Evolutionary conservation across 2,797 vertebrate genomes (phyloP), one percentile per base, ranked within the genome.

Genomic region (Acestrorhynchus altus): DNA sequence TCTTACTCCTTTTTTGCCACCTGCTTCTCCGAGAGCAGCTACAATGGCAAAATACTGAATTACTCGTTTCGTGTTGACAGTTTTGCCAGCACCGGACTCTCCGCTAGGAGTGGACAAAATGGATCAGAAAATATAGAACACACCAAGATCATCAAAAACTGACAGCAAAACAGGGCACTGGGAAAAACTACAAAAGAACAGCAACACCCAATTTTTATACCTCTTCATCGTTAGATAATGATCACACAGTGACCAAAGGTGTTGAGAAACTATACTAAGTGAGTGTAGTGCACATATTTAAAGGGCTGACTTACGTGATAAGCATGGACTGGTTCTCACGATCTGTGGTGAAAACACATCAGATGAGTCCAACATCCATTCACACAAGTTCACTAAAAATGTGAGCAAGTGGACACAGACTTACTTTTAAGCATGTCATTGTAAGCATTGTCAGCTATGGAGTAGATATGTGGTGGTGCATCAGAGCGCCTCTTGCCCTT

Each of bases 241-340:
- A 60, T 39, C 31, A 72, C 28, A 46, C 49, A 70, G 46, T 22
- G 24, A 11, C 26, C 28, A 24, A 11, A 61, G 4, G 18, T 46
- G 54, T 22, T n/a, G 10, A 13, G 42, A 65, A 65, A 67, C 9
- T 56, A 52, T 59, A 16, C 31, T 57, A 44, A 26, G 0, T 47
- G 22, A 69, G 39, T 57, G 11, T 71, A 11, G 24, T 70, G 35
- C 22, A 67, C n/a, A 65, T 10, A 39, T 74, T 24, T 28, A 40
- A 7, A 59, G 13, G 1, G 35, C n/a, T 44, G 63, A 96, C 97
- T 97, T 90, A 98, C 96, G 97, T 98, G 93, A 98, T 98, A 68
- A 98, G 93, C 95, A 98, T 97, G n/a, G 97, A 96, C 90, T 98
- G 97, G 90, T 98, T 98, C 83, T 98, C 96, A 0, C 96, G 93